These are phyloP conservation scores for Scolopax bukidnonensis DNA, from an alignment of 2,797 vertebrate genomes.

Conservation along the genomic window DNA sequence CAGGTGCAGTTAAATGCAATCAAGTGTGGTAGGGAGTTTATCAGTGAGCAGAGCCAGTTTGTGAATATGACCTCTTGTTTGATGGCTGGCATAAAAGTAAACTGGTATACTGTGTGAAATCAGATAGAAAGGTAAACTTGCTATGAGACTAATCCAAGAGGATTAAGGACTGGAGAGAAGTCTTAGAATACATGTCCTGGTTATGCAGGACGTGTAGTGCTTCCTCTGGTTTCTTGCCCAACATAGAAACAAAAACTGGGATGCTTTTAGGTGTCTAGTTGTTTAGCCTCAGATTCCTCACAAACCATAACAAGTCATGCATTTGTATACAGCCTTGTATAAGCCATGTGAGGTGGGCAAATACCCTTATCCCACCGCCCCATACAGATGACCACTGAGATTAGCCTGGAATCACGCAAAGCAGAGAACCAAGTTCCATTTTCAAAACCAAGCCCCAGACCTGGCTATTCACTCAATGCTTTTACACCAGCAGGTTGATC, in stretches of 20 bases:
- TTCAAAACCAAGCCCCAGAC: neutral
- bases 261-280: neutral
- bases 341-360: neutral
- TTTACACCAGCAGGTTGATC: neutral
- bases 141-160: neutral
- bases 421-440: neutral
- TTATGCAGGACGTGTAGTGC: fast-evolving
- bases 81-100: neutral
- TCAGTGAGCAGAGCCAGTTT: neutral
- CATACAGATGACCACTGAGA: neutral
- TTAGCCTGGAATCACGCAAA: neutral
- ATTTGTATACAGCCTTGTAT: neutral
- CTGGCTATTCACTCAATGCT: neutral
- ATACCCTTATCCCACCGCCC: neutral
- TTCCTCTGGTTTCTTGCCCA: neutral
- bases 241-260: neutral
- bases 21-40: neutral
- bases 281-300: neutral
- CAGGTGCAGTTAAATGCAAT: neutral
- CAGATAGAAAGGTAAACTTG: neutral
- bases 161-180: neutral
- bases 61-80: neutral
- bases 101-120: neutral
- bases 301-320: neutral
- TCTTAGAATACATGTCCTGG: neutral